Conservation (phyloP, 2,113 vertebrate species). For the Thunnus maccoyii region DNA sequence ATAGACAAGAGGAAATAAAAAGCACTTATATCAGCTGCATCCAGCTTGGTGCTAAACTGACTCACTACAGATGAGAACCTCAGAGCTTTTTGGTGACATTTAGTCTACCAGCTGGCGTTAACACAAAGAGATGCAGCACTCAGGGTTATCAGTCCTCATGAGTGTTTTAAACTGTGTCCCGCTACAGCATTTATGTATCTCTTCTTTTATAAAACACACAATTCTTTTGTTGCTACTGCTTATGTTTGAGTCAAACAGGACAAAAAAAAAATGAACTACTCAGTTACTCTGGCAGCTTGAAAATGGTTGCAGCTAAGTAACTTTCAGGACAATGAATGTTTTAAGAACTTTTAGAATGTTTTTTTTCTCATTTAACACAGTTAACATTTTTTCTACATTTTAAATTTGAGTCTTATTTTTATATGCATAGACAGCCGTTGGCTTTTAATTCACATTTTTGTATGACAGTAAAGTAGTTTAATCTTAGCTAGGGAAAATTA, state of each 20-base stretch:
- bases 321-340: slow-evolving; percentile 21
- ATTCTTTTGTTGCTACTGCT: background rate
- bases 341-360: slow-evolving; percentile 52
- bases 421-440: slow-evolving; percentile 40
- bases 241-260: background rate
- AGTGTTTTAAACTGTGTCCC: slow-evolving; percentile 10
- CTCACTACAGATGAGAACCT: background rate
- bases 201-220: slow-evolving; percentile 4
- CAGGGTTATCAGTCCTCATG: background rate
- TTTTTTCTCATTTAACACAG: slow-evolving; percentile 4
- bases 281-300: slow-evolving; percentile 50
- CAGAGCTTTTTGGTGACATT: background rate
- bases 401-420: slow-evolving; percentile 66
- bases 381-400: slow-evolving; percentile 43
- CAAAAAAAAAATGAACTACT: background rate
- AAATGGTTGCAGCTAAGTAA: slow-evolving; percentile 13
- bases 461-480: slow-evolving; percentile 15
- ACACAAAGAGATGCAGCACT: slow-evolving; percentile 11
- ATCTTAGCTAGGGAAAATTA: slow-evolving; percentile 21
- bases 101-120: slow-evolving; percentile 5
- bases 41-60: slow-evolving; percentile 9
- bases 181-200: background rate
- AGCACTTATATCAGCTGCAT: background rate
- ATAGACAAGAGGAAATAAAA: slow-evolving; percentile 40
- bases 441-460: slow-evolving; percentile 55